phyloP scores from a whole-genome alignment of 1,140 invertebrate species.

The Whitmania pigra region DNA sequence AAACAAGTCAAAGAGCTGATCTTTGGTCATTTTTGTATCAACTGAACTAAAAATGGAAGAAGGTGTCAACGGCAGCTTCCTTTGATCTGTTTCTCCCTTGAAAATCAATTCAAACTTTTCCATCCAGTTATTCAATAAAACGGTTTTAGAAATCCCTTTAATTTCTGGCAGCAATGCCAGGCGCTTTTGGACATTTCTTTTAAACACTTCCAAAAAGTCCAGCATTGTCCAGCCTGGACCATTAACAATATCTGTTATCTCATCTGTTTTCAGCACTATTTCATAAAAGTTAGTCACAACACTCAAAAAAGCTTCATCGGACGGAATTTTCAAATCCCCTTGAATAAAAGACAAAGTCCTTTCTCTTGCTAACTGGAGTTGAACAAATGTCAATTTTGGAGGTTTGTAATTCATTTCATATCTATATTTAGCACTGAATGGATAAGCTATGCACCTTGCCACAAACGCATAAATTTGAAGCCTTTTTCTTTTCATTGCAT shows the following conservation, averaged over 20 bases:
- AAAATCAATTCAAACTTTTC: slow-evolving; percentile 98
- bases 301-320: slow-evolving; percentile 97
- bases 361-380: slow-evolving; percentile 82
- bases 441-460: slow-evolving; percentile 91
- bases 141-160: slow-evolving; percentile 97
- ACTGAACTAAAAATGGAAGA: slow-evolving; percentile 30
- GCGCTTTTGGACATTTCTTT: slow-evolving; percentile 90
- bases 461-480: slow-evolving; percentile 92
- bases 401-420: slow-evolving; percentile 79
- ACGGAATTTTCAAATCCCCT: slow-evolving; percentile 81
- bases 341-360: slow-evolving; percentile 64
- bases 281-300: slow-evolving; percentile 94
- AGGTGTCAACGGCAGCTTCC: slow-evolving; percentile 37
- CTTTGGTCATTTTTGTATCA: slow-evolving; percentile 43
- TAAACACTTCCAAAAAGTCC: slow-evolving; percentile 96
- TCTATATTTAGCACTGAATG: slow-evolving; percentile 97
- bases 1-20: slow-evolving; percentile 91
- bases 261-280: slow-evolving; percentile 89
- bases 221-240: slow-evolving; percentile 91
- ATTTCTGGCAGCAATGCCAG: slow-evolving; percentile 95
- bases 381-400: slow-evolving; percentile 73
- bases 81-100: slow-evolving; percentile 54
- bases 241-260: slow-evolving; percentile 84
- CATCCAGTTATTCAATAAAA: slow-evolving; percentile 95
- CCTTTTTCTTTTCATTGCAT: too few relatives aligned